Conservation (phyloP, 2,888 invertebrate genomes). For the Phlogophora meticulosa region DNA sequence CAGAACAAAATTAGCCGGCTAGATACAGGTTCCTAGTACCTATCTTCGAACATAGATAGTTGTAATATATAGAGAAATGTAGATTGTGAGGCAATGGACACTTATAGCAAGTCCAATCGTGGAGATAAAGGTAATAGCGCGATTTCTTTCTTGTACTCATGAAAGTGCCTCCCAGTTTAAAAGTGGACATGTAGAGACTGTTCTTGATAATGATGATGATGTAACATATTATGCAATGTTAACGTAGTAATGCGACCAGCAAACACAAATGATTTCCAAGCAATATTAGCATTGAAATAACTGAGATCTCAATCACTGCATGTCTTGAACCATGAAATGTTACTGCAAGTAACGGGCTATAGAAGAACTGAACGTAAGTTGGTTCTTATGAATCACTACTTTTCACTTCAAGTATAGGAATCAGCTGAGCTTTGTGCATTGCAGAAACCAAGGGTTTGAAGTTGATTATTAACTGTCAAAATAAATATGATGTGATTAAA, state of each 20-base stretch:
- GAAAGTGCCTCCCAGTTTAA: too few species aligned
- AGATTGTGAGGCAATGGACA: too few species aligned
- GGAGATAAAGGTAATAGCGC: too few species aligned
- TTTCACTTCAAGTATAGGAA: background rate
- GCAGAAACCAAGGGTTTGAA: background rate
- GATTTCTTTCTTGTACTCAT: too few species aligned
- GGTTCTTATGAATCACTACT: background rate
- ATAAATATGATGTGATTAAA: too few species aligned
- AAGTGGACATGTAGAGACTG: too few species aligned
- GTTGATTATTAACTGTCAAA: too few species aligned
- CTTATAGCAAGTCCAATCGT: too few species aligned
- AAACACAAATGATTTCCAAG: conserved; percentile 38
- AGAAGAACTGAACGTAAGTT: conserved; percentile 9
- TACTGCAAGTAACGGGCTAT: conserved; percentile 47
- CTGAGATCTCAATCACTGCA: conserved; percentile 52
- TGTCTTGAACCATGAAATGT: conserved; percentile 48
- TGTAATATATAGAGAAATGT: too few species aligned
- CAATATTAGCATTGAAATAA: conserved; percentile 51
- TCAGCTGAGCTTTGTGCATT: background rate
- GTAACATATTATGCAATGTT: background rate
- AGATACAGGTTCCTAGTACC: too few species aligned
- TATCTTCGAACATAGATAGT: too few species aligned
- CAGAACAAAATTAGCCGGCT: too few species aligned
- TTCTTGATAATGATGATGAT: conserved; percentile 4
- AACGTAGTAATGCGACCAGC: conserved; percentile 17